phyloP scores from a whole-genome alignment of 2,888 invertebrate species.

The Tribolium freemani region DNA sequence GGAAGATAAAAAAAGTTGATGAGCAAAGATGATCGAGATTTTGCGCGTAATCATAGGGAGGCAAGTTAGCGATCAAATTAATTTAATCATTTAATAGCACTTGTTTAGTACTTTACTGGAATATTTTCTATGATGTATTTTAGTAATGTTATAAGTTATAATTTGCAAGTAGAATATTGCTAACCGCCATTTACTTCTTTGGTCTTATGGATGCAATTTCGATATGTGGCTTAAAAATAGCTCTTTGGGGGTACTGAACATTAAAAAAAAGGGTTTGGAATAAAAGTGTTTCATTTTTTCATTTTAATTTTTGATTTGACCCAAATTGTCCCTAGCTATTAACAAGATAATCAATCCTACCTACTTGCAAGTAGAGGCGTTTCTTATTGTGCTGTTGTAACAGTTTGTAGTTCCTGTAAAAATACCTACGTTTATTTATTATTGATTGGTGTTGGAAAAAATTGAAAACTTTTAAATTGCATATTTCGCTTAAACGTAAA shows the following conservation, averaged over 20 bases:
- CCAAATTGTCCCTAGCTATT: too few relatives aligned
- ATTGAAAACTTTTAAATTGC: neutral
- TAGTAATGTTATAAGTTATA: neutral
- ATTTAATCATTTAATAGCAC: neutral
- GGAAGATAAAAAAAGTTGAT: neutral
- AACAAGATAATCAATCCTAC: too few relatives aligned
- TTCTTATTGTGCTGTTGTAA: too few relatives aligned
- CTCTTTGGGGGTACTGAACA: too few relatives aligned
- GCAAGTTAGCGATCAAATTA: neutral
- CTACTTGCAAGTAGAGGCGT: too few relatives aligned
- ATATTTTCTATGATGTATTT: neutral
- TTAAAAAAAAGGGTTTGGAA: too few relatives aligned
- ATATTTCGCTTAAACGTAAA: neutral
- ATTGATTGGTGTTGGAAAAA: neutral
- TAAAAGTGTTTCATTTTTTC: too few relatives aligned
- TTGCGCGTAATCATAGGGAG: neutral
- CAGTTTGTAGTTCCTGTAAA: neutral
- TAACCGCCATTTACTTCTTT: too few relatives aligned
- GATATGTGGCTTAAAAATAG: too few relatives aligned
- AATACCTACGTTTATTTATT: neutral
- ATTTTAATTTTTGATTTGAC: too few relatives aligned
- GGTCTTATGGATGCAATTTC: too few relatives aligned
- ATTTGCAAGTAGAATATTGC: too few relatives aligned
- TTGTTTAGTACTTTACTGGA: neutral
- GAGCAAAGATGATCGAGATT: neutral